Percentiles rank a stretch among this genome's conserved stretches.
These are phyloP conservation scores for Heteromormyrus szaboi DNA, from an alignment of 2,797 vertebrate species.

Conservation along the genomic window DNA sequence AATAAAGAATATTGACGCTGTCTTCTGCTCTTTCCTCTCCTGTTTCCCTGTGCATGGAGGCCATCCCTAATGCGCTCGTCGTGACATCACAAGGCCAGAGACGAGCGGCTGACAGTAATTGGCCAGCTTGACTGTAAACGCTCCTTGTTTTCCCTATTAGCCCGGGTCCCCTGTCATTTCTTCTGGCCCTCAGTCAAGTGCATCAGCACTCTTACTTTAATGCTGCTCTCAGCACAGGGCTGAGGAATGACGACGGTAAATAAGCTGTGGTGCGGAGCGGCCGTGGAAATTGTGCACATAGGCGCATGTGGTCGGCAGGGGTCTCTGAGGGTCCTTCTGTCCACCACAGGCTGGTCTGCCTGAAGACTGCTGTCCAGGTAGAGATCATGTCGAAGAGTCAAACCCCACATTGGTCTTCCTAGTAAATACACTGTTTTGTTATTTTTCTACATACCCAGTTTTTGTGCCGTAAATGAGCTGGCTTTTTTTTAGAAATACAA, in stretches of 20 bases:
- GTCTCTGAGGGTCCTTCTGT: neutral
- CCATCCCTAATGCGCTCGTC: neutral
- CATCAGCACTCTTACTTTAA: neutral
- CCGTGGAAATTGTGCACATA: neutral
- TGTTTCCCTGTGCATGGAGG: neutral
- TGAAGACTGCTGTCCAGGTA: neutral
- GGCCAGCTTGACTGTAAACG: neutral
- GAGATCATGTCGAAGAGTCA: neutral
- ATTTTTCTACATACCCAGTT: neutral
- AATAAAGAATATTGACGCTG: constrained; percentile 34
- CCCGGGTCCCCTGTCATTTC: neutral
- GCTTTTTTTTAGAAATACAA: neutral
- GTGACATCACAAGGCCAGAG: neutral
- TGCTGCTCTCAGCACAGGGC: neutral
- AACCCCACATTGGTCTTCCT: neutral
- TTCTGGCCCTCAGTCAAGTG: neutral
- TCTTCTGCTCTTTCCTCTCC: neutral
- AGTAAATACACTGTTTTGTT: neutral
- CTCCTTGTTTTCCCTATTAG: neutral
- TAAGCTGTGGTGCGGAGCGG: neutral
- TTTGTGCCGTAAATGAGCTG: neutral
- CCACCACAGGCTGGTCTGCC: neutral
- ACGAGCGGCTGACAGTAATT: constrained; percentile 1
- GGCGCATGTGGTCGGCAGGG: no score
- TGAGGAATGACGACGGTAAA: neutral